These are phyloP conservation scores for Colostygia pectinataria DNA, from an alignment of 2,888 invertebrate genomes.

Conservation along the genomic window DNA sequence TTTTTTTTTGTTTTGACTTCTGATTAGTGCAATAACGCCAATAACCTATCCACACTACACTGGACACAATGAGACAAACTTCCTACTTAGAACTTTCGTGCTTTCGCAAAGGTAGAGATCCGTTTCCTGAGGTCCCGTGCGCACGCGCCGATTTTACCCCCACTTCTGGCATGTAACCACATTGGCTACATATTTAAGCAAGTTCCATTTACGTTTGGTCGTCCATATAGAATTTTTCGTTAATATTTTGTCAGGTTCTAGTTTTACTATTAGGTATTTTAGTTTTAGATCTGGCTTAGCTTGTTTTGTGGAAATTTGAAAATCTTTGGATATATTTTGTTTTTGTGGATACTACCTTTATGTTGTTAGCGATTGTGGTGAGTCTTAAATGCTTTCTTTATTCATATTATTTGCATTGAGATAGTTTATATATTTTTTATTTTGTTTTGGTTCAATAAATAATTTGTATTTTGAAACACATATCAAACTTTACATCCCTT, in stretches of 20 bases:
- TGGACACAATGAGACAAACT: constrained; percentile 46
- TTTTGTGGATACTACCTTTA: constrained; percentile 16
- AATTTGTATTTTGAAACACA: neutral
- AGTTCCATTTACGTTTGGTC: constrained; percentile 64
- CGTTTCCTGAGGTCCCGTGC: constrained; percentile 71
- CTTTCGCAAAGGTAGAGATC: constrained; percentile 64
- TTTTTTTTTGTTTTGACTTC: neutral
- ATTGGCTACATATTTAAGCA: constrained; percentile 74
- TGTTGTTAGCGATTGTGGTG: constrained; percentile 37
- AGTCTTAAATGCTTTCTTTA: constrained; percentile 29
- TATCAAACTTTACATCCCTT: too few species aligned
- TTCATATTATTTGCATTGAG: neutral
- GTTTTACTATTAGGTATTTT: constrained; percentile 8
- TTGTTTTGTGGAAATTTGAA: constrained; percentile 15
- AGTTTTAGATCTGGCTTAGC: constrained; percentile 10
- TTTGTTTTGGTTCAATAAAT: too few species aligned
- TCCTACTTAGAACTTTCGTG: constrained; percentile 74
- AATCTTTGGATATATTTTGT: neutral
- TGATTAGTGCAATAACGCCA: constrained; percentile 1
- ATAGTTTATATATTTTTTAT: too few species aligned
- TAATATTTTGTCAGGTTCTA: constrained; percentile 19
- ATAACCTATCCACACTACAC: constrained; percentile 50
- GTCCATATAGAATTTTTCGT: constrained; percentile 50
- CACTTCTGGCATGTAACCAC: constrained; percentile 51
- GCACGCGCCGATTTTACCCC: constrained; percentile 48